phyloP scores from a whole-genome alignment of 2,113 vertebrate genomes.

The Gulo gulo region DNA sequence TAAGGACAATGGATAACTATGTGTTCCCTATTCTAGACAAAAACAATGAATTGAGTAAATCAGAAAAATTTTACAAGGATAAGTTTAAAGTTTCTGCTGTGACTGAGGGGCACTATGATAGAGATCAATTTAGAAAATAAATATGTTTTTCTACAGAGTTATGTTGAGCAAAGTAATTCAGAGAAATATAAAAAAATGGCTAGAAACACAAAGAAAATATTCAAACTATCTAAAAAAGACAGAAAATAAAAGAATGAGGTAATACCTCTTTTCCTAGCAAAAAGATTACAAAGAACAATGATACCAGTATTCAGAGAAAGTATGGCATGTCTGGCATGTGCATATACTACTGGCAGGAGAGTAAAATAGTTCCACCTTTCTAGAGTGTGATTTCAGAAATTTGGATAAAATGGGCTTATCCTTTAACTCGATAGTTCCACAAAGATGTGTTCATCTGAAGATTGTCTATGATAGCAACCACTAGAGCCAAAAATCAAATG shows the following conservation, averaged over 20 bases:
- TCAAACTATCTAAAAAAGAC: neutral
- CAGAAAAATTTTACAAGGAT: neutral
- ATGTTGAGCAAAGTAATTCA: neutral
- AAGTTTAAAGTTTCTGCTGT: neutral
- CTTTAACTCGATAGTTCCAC: neutral
- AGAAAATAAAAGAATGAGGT: neutral
- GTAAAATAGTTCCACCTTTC: neutral
- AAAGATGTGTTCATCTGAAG: neutral
- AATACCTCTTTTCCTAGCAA: neutral
- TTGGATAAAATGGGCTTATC: neutral
- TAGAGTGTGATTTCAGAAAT: neutral
- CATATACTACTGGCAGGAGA: neutral
- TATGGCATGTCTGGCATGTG: too few species aligned
- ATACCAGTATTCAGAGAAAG: neutral
- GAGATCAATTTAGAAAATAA: neutral
- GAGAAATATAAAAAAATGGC: neutral
- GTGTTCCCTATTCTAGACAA: neutral
- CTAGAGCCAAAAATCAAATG: constrained; percentile 8
- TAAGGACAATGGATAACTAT: neutral
- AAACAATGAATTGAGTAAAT: neutral
- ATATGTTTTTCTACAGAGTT: neutral
- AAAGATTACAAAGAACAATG: neutral
- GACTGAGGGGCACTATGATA: neutral
- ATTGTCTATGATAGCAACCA: neutral
- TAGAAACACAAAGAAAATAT: neutral